Conservation (phyloP, 2,888 invertebrate genomes). For the Mythimna vitellina region DNA sequence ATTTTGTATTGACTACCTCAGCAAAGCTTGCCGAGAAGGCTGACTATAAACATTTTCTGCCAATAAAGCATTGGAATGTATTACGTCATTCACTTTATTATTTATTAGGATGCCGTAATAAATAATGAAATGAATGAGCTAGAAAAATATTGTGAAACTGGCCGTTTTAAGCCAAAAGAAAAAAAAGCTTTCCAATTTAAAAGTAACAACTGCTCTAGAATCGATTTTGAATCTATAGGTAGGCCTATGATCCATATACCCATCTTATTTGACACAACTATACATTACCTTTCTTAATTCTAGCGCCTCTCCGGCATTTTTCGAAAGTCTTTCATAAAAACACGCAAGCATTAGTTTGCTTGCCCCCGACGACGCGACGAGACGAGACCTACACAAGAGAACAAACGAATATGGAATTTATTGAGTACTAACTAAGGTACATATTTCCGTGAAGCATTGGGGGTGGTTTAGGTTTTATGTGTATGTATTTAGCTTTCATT, state of each 20-base stretch:
- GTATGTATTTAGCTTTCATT: slow-evolving; percentile 39
- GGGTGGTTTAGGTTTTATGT: slow-evolving; percentile 36
- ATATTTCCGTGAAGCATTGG: slow-evolving; percentile 38
- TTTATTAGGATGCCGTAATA: no score
- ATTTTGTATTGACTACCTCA: no score
- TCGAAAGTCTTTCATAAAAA: slow-evolving; percentile 31
- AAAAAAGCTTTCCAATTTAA: no score
- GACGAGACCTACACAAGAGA: slow-evolving; percentile 51
- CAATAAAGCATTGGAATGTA: no score
- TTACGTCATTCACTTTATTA: no score
- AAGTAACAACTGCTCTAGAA: no score
- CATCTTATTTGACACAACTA: background rate
- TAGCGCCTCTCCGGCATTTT: slow-evolving; percentile 44
- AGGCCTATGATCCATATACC: background rate
- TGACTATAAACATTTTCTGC: no score
- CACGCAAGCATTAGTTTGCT: slow-evolving; percentile 46
- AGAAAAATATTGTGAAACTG: no score
- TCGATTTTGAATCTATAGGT: no score
- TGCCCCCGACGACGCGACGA: slow-evolving; percentile 40
- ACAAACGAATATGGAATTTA: slow-evolving; percentile 42
- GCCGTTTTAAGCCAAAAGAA: no score
- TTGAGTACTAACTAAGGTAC: slow-evolving; percentile 47
- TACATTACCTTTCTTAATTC: slow-evolving; percentile 32
- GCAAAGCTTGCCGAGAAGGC: no score
- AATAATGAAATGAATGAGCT: no score